phyloP scores from a whole-genome alignment of 2,888 invertebrate species.

The Cosmorhoe ocellata region DNA sequence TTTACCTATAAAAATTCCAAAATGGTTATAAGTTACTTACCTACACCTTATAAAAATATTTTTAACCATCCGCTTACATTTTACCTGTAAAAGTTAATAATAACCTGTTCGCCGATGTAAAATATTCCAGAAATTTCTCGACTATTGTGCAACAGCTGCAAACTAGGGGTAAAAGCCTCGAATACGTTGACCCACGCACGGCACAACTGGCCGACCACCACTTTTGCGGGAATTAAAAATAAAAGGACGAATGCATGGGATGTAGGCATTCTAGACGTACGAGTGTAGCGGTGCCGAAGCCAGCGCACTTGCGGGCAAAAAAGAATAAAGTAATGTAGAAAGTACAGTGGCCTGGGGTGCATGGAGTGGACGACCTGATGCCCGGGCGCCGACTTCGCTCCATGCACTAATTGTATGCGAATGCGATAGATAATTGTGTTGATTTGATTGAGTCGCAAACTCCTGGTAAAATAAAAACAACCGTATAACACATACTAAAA shows the following conservation, averaged over 20 bases:
- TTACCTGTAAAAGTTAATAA: conserved; percentile 38
- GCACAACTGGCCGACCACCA: conserved; percentile 67
- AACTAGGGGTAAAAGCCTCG: conserved; percentile 68
- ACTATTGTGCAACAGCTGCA: conserved; percentile 79
- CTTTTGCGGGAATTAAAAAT: conserved; percentile 73
- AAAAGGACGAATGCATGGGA: conserved; percentile 67
- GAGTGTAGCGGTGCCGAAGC: conserved; percentile 43
- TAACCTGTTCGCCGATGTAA: conserved; percentile 49
- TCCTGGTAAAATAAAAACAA: not conserved
- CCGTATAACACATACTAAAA: too few species aligned
- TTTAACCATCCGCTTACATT: conserved; percentile 19
- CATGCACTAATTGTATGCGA: conserved; percentile 29
- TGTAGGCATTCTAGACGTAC: conserved; percentile 66
- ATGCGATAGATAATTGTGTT: conserved; percentile 27
- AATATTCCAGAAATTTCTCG: conserved; percentile 66
- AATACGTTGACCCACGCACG: conserved; percentile 67
- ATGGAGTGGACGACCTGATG: conserved; percentile 53
- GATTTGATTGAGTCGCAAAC: conserved; percentile 26
- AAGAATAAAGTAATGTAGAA: conserved; percentile 61
- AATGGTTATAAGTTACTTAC: not conserved
- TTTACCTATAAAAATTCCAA: not conserved
- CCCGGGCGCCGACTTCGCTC: conserved; percentile 43
- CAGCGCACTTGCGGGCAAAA: conserved; percentile 32
- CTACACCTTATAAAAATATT: conserved; percentile 13
- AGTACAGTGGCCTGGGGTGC: conserved; percentile 64